Conservation (phyloP, 2,113 vertebrate genomes). For the Astur gentilis region DNA sequence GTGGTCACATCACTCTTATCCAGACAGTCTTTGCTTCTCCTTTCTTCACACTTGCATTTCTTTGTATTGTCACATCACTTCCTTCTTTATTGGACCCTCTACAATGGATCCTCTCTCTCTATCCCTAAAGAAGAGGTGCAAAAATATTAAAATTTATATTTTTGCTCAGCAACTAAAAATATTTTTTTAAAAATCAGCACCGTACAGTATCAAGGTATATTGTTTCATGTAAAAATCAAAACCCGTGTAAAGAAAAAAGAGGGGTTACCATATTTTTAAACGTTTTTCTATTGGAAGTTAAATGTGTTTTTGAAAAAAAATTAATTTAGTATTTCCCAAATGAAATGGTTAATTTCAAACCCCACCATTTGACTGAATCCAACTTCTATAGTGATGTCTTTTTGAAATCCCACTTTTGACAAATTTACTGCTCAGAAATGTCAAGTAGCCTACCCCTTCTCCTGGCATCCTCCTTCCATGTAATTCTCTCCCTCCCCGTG, state of each 20-base stretch:
- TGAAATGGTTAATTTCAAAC: background rate
- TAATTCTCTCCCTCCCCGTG: background rate
- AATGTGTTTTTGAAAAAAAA: fast-evolving
- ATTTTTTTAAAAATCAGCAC: background rate
- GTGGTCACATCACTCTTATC: background rate
- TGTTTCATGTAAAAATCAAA: background rate
- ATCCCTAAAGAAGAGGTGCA: background rate
- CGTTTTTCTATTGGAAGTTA: background rate
- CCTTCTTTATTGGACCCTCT: background rate
- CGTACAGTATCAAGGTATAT: background rate
- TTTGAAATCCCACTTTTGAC: background rate
- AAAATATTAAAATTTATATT: background rate
- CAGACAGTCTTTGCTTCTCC: background rate
- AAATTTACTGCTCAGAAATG: background rate
- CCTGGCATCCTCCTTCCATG: background rate
- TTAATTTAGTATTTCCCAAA: background rate
- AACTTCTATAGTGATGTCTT: background rate
- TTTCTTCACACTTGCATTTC: background rate
- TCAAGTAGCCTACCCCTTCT: background rate
- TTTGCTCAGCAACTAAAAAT: background rate
- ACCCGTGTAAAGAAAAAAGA: background rate
- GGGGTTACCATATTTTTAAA: background rate
- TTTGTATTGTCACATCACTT: background rate
- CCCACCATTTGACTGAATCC: fast-evolving
- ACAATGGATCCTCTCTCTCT: background rate